Evolutionary conservation across 2,888 invertebrate species (phyloP).

Genomic region (Apodemia hepburni): DNA sequence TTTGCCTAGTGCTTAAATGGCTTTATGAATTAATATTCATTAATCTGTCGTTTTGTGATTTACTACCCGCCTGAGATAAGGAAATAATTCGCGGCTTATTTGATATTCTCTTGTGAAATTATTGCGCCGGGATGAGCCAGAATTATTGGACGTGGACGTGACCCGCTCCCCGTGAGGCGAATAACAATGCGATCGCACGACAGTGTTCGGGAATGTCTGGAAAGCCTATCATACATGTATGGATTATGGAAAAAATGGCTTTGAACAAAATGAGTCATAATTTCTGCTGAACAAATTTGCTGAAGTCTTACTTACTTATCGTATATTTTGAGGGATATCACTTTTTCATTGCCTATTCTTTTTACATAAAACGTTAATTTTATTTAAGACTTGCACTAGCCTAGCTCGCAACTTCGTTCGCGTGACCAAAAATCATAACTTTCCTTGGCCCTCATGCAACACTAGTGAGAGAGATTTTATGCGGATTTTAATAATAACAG

Average conservation of each 20-base stretch:
- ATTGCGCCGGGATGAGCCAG: conserved; percentile 37
- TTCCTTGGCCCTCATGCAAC: no score
- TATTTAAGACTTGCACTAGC: no score
- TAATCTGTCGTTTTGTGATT: conserved; percentile 12
- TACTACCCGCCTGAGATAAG: conserved; percentile 20
- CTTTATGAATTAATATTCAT: conserved; percentile 6
- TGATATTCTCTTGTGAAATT: conserved; percentile 66
- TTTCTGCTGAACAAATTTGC: background rate
- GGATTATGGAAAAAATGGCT: conserved; percentile 4
- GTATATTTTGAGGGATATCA: no score
- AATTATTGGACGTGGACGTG: conserved; percentile 73
- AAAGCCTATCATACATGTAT: background rate
- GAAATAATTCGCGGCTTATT: conserved; percentile 45
- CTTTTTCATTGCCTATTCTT: no score
- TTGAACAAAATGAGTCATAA: background rate
- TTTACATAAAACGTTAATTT: no score
- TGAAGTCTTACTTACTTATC: no score
- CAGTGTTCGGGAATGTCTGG: conserved; percentile 8
- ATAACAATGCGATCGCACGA: conserved; percentile 49
- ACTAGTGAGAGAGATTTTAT: no score
- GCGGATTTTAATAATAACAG: no score
- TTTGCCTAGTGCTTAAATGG: conserved; percentile 1
- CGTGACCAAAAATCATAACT: no score
- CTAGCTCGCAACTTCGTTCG: no score
- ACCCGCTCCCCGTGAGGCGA: conserved; percentile 53